Base-by-base conservation (phyloP, 1,140 invertebrate genomes). In the Holcopasites calliopsidis region DNA sequence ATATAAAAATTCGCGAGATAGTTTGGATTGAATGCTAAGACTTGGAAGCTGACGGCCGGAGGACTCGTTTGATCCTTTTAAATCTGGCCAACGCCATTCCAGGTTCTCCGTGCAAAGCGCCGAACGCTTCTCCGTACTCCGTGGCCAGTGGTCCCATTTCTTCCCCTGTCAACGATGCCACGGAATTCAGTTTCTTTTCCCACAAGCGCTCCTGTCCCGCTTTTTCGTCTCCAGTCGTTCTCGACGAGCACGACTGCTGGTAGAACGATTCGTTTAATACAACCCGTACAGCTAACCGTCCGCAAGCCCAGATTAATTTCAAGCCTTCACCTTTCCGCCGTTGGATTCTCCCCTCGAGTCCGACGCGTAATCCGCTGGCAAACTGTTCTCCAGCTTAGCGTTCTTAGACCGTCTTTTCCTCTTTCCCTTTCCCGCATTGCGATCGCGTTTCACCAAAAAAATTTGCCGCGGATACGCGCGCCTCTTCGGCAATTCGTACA, bases 61-160 rank as follows among this genome's bases (percentile, higher is more conserved):
- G 50, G 10, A 80, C 83, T 26, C 87, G 82, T 62, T 86, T 88
- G 58, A 88, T 83, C 21, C 87, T 80, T 31, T 88, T 88, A 11
- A 86, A 88, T 72, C 87, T 80, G 11, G 64, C 80, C 8, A 86
- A 23, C n/a, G 82, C 74, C 3, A 71, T 50, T 3, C 68, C 79
- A 21, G 85, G 47, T 8, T 87, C 85, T 16, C 60, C 76, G 26
- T 73, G 72, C 5, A 81, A 50, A 3, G 78, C 82, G 28, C 83
- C 83, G 18, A 84, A 84, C 4, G 83, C 83, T 11, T 84, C 83
- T 8, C 68, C 77, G 55, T 85, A 84, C 0, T 82, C 79, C 5
- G 44, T 75, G 4, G 76, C 79, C 28, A 84, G 31, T 5, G 82
- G 75, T 10, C 38, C 76, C 33, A 75, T 31, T 21, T 77, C 81